A percentile compares a stretch with the other conserved stretches of the same genome.
Conservation (phyloP, 2,113 vertebrate genomes). For the Tetrao urogallus region DNA sequence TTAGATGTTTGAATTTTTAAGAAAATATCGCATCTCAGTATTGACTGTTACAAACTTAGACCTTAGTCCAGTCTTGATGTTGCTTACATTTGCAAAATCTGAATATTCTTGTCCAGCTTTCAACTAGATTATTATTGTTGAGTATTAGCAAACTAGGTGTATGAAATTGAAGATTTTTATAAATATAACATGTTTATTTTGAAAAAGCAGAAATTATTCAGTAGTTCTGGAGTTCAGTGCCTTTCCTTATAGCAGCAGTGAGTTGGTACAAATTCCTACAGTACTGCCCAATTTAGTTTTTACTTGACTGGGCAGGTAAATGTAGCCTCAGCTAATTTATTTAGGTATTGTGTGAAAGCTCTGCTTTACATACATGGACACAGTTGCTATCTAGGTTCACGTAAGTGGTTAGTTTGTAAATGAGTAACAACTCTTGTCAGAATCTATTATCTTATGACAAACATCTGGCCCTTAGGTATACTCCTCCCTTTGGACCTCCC, state of each 20-base stretch:
- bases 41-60: not conserved
- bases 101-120: not conserved
- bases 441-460: not conserved
- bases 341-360: not conserved
- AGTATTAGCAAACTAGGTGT: not conserved
- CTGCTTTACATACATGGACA: not conserved
- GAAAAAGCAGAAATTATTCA: not conserved
- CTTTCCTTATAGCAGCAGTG: not conserved
- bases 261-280: not conserved
- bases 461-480: not conserved
- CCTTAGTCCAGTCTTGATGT: not conserved
- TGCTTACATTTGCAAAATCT: not conserved
- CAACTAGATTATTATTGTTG: not conserved
- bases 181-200: not conserved
- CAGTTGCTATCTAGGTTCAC: not conserved
- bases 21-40: not conserved
- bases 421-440: not conserved
- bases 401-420: not conserved
- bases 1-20: not conserved
- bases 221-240: not conserved
- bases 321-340: not conserved
- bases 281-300: not conserved
- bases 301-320: not conserved
- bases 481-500: not conserved
- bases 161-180: not conserved